Percentiles rank a stretch among this genome's conserved stretches.
Evolutionary conservation across 23 tunicate species (phyloP).

Genomic region (Trididemnum nubilum): DNA sequence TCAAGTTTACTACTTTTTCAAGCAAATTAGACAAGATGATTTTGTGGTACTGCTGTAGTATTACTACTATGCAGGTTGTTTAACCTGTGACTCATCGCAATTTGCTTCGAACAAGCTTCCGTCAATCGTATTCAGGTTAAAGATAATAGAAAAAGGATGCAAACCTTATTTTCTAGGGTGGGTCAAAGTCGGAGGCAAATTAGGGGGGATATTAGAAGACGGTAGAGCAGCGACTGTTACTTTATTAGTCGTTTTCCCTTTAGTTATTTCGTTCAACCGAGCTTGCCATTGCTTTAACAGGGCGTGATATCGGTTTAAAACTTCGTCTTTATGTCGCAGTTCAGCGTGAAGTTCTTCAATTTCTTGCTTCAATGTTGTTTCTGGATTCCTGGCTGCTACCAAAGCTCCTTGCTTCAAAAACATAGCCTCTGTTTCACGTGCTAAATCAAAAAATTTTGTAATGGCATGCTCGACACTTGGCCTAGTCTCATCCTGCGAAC

Average conservation of each 20-base stretch:
- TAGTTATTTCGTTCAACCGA: neutral
- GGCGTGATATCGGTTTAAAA: constrained; percentile 14
- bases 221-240: neutral
- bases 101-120: too few species aligned
- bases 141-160: too few species aligned
- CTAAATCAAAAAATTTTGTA: constrained; percentile 47
- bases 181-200: too few species aligned
- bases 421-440: constrained; percentile 63
- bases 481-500: constrained; percentile 53
- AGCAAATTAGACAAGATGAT: too few species aligned
- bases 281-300: constrained; percentile 61
- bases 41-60: too few species aligned
- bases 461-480: constrained; percentile 54
- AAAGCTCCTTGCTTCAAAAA: constrained; percentile 51
- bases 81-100: too few species aligned
- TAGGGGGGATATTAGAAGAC: neutral
- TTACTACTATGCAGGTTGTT: too few species aligned
- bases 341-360: constrained; percentile 59
- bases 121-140: too few species aligned
- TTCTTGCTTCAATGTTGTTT: constrained; percentile 48
- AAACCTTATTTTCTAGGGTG: neutral
- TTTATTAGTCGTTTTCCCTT: neutral
- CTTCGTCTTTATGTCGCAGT: constrained; percentile 43
- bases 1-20: too few species aligned
- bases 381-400: constrained; percentile 54